These are phyloP conservation scores for Hylaea fasciaria DNA, from an alignment of 2,888 invertebrate genomes.

Conservation along the genomic window DNA sequence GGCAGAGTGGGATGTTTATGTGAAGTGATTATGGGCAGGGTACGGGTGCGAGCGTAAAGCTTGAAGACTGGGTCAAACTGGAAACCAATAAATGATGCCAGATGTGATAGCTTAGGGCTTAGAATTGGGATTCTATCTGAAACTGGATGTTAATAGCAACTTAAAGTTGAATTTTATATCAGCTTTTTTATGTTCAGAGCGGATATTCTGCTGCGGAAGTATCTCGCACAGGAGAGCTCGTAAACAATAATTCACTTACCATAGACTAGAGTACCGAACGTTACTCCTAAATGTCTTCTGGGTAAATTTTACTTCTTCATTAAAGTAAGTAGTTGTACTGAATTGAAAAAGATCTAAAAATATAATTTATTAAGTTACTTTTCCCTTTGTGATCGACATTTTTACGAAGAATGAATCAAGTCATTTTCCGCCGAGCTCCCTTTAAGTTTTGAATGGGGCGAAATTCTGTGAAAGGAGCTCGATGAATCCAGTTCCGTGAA, in stretches of 20 bases:
- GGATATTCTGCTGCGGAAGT: no score
- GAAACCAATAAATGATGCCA: background rate
- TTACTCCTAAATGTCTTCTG: no score
- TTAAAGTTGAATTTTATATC: background rate
- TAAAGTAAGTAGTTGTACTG: background rate
- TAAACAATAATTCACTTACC: no score
- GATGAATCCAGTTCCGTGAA: slow-evolving; percentile 32
- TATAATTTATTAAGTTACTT: background rate
- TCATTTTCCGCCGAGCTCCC: slow-evolving; percentile 21
- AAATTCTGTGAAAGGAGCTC: slow-evolving; percentile 41
- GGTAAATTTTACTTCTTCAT: background rate
- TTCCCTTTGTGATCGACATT: slow-evolving; percentile 20
- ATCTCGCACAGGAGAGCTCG: no score
- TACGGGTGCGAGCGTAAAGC: slow-evolving; percentile 13
- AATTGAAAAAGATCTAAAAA: slow-evolving; percentile 5
- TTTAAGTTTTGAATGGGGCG: slow-evolving; percentile 39
- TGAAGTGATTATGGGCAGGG: slow-evolving; percentile 31
- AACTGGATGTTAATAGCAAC: background rate
- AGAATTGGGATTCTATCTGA: background rate
- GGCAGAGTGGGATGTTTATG: slow-evolving; percentile 38
- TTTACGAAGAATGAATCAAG: slow-evolving; percentile 26
- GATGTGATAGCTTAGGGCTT: background rate
- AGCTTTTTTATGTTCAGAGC: background rate
- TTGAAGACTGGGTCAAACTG: slow-evolving; percentile 8
- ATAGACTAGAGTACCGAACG: no score